These are phyloP conservation scores for Pardosa pseudoannulata DNA, from an alignment of 2,888 invertebrate species.

Conservation along the genomic window DNA sequence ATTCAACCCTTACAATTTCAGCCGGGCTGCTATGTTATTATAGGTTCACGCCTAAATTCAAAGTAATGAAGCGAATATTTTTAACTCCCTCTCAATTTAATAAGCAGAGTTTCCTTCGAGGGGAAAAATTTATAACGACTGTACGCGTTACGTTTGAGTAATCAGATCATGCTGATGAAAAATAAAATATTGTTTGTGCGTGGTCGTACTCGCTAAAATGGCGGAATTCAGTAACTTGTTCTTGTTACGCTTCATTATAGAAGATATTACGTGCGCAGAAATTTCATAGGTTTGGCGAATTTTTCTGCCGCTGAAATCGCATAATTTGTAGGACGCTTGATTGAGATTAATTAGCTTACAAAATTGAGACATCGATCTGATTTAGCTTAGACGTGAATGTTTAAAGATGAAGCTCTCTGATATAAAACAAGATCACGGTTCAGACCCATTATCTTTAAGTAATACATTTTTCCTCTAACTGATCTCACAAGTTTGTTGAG, in stretches of 20 bases:
- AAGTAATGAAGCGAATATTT: neutral
- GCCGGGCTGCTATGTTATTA: neutral
- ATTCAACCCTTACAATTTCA: neutral
- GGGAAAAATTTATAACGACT: neutral
- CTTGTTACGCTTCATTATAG: too few species aligned
- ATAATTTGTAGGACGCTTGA: constrained; percentile 7
- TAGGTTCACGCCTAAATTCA: constrained; percentile 6
- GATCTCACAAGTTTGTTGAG: too few species aligned
- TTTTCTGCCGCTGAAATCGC: neutral
- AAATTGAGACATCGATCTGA: constrained; percentile 31
- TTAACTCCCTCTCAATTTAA: neutral
- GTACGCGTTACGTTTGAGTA: neutral
- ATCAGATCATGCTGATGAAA: neutral
- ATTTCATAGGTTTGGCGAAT: constrained; percentile 13
- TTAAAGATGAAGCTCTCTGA: too few species aligned
- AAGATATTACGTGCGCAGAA: neutral
- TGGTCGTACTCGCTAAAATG: too few species aligned
- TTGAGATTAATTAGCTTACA: constrained; percentile 32
- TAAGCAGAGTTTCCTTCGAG: neutral
- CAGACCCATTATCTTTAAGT: too few species aligned
- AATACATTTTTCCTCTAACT: too few species aligned
- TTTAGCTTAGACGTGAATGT: too few species aligned
- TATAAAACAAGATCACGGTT: too few species aligned
- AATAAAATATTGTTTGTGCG: too few species aligned
- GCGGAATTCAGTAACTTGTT: too few species aligned